Evolutionary conservation across 53 echinoderm and acorn worm genomes (phyloP), one percentile per base, ranked within the genome.

Genomic region (Crossaster papposus): DNA sequence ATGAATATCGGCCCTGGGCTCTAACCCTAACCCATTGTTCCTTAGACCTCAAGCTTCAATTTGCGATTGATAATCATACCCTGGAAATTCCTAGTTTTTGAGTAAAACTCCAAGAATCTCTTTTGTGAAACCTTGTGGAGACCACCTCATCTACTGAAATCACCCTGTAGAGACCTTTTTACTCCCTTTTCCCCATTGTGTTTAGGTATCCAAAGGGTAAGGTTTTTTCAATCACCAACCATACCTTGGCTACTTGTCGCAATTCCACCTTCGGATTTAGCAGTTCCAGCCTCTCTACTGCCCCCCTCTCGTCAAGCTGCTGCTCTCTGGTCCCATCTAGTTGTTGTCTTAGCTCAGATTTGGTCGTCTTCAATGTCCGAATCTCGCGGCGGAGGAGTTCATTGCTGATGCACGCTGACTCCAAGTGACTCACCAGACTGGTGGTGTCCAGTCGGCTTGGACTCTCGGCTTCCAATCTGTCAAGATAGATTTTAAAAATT

Each of bases 351-450:
- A 87, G 87, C 31, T 90, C 80, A 1, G 88, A 86, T 86, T 88
- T 75, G 78, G 80, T 76, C 10, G 72, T 35, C 51, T 70, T 91
- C 7, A 95, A 74, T 30, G 90, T 84, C 51, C 89, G 83, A 36
- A 95, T 88, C 75, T 96, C 96, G 9, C 92, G 76, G 65, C 96
- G 87, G 34, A 96, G 83, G 36, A 96, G 95, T 81, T 96, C 90
- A 75, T 96, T 96, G 52, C 95, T 95, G 89, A 96, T 95, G 73
- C 90, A 91, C 13, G 95, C 93, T 17, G 95, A 89, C 78, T 96
- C 91, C 88, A 95, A 88, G 51, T 95, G 95, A 64, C 85, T 89
- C 28, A 91, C 54, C 54, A 96, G 85, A 76, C 78, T 68, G 65
- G 68, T 54, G 5, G 84, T 36, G 23, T 91, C 91, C n/a, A 85